phyloP scores from a whole-genome alignment of 1,140 invertebrate genomes.

The Gonatopus flavifemur region DNA sequence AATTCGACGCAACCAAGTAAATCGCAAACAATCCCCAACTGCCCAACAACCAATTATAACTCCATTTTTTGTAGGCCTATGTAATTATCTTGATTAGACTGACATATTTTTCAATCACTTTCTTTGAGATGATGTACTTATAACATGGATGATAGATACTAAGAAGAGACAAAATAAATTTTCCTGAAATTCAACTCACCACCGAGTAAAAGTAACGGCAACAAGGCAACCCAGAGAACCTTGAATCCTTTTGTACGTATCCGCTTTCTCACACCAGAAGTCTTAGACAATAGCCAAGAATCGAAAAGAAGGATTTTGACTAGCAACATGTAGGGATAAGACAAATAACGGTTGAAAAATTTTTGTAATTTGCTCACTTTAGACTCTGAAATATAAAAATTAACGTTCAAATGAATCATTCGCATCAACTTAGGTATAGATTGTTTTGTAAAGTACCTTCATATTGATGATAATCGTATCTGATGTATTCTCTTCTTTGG shows the following conservation, averaged over 20 bases:
- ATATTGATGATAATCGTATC: conserved; percentile 30
- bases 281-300: conserved; percentile 47
- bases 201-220: conserved; percentile 37
- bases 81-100: too few species aligned
- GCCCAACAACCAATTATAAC: too few species aligned
- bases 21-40: too few species aligned
- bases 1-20: too few species aligned
- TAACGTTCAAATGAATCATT: too few species aligned
- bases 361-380: conserved; percentile 35
- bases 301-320: conserved; percentile 44
- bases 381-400: conserved; percentile 42
- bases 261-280: conserved; percentile 31
- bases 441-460: too few species aligned
- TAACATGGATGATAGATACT: too few species aligned
- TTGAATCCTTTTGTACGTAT: conserved; percentile 28
- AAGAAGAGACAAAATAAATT: conserved; percentile 7
- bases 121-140: too few species aligned
- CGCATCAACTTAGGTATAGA: too few species aligned
- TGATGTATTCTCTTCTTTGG: conserved; percentile 24
- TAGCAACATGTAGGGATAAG: conserved; percentile 44
- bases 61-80: too few species aligned
- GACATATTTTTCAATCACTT: too few species aligned
- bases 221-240: conserved; percentile 42
- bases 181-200: conserved; percentile 44
- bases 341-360: conserved; percentile 26